Evolutionary conservation across 2,888 invertebrate genomes (phyloP).

Genomic region (Leptinotarsa haldemani): DNA sequence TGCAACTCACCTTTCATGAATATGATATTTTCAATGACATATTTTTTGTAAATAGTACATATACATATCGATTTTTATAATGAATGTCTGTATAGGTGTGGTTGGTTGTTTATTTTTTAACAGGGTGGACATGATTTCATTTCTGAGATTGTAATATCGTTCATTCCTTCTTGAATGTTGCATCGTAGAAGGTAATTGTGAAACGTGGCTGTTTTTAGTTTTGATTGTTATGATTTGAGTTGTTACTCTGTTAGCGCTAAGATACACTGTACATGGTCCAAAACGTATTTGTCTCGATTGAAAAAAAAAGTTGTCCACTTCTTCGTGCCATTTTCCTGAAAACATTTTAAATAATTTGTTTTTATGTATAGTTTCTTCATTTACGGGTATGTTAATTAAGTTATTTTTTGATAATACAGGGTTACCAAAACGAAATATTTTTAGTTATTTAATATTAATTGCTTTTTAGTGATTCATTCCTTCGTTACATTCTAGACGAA

Average conservation of each 20-base stretch:
- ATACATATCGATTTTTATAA: slow-evolving; percentile 53
- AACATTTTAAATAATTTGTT: slow-evolving; percentile 31
- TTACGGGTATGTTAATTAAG: slow-evolving; percentile 50
- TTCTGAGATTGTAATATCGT: slow-evolving; percentile 10
- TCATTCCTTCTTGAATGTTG: slow-evolving; percentile 26
- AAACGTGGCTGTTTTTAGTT: slow-evolving; percentile 61
- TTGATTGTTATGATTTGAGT: slow-evolving; percentile 58
- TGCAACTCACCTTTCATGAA: slow-evolving; percentile 33
- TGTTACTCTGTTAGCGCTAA: slow-evolving; percentile 51
- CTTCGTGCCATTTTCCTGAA: slow-evolving; percentile 15
- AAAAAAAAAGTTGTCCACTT: slow-evolving; percentile 24
- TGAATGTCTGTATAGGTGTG: slow-evolving; percentile 55
- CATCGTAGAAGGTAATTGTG: slow-evolving; percentile 49
- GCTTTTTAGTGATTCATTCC: slow-evolving; percentile 37
- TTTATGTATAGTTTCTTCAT: slow-evolving; percentile 53
- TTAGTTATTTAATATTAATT: slow-evolving; percentile 50
- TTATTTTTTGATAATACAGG: slow-evolving; percentile 58
- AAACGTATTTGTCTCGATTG: slow-evolving; percentile 30
- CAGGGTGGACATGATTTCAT: slow-evolving; percentile 25
- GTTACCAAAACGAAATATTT: slow-evolving; percentile 57
- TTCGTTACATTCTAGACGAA: slow-evolving; percentile 24
- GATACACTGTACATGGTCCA: slow-evolving; percentile 47
- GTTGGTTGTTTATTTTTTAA: slow-evolving; percentile 54
- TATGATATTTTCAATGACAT: slow-evolving; percentile 35
- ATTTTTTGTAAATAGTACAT: slow-evolving; percentile 52